These are phyloP conservation scores for Stratiomys singularior DNA, from an alignment of 2,888 invertebrate species.

Conservation along the genomic window DNA sequence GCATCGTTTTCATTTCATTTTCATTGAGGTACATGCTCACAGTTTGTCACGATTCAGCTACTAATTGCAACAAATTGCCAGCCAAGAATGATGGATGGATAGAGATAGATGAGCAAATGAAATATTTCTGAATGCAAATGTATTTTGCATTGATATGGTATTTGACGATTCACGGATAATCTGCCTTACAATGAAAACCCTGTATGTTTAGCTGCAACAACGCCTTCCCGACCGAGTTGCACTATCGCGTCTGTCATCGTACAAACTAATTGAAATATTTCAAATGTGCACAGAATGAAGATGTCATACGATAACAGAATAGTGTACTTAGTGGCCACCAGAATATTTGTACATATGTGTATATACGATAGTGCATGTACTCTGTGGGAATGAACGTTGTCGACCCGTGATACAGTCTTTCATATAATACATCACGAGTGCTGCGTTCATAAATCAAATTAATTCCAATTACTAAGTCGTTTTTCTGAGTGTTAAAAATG, in stretches of 20 bases:
- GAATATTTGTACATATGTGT: neutral
- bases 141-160: constrained; percentile 36
- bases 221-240: neutral
- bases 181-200: neutral
- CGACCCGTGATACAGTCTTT: neutral
- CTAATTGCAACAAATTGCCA: constrained; percentile 42
- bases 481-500: constrained; percentile 43
- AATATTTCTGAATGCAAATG: constrained; percentile 22
- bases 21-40: constrained; percentile 18
- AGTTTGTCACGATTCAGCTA: constrained; percentile 23
- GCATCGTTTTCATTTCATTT: constrained; percentile 1
- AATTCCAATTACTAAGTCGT: constrained; percentile 52
- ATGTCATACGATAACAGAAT: constrained; percentile 47
- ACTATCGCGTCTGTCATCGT: constrained; percentile 1
- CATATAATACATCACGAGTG: constrained; percentile 40
- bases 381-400: neutral
- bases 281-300: constrained; percentile 49
- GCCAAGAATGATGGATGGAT: constrained; percentile 30
- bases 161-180: constrained; percentile 18
- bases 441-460: constrained; percentile 51
- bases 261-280: constrained; percentile 50
- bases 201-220: neutral
- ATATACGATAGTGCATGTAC: neutral
- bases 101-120: neutral
- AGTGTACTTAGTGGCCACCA: constrained; percentile 22